Conservation (phyloP, 2,797 vertebrate genomes). For the Anguilla megastoma region DNA sequence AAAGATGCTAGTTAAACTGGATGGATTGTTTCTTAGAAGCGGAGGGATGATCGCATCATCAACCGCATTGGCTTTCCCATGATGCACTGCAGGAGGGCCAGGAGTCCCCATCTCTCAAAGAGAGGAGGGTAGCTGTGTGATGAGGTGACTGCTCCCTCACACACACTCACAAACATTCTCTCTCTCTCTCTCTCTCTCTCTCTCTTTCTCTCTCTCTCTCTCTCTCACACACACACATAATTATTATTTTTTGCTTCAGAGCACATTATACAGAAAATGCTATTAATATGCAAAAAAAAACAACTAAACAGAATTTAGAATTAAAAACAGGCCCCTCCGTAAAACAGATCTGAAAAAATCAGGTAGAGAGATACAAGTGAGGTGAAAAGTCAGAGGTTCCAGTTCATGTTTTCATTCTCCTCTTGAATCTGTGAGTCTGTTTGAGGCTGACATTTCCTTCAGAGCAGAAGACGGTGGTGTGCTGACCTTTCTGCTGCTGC, state of each 20-base stretch:
- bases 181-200: no score
- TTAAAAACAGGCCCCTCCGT: neutral
- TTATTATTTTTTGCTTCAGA: neutral
- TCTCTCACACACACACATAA: no score
- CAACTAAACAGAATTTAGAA: neutral
- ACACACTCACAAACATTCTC: no score
- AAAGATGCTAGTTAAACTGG: neutral
- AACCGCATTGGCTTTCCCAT: neutral
- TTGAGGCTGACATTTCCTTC: constrained; percentile 6
- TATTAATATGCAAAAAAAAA: neutral
- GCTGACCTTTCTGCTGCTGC: neutral
- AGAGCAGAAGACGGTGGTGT: neutral
- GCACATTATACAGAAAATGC: neutral
- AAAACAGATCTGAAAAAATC: neutral
- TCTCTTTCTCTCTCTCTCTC: no score
- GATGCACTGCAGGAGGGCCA: neutral
- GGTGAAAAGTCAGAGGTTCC: neutral
- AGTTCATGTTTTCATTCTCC: neutral
- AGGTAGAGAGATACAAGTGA: neutral
- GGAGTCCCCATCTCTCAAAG: neutral
- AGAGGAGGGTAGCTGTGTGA: neutral
- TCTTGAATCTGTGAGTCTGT: neutral
- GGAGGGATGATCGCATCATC: no score
- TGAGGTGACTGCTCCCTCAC: neutral
- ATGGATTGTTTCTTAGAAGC: neutral